Evolutionary conservation across 2,797 vertebrate genomes (phyloP).

Genomic region (Rhynchotus rufescens): DNA sequence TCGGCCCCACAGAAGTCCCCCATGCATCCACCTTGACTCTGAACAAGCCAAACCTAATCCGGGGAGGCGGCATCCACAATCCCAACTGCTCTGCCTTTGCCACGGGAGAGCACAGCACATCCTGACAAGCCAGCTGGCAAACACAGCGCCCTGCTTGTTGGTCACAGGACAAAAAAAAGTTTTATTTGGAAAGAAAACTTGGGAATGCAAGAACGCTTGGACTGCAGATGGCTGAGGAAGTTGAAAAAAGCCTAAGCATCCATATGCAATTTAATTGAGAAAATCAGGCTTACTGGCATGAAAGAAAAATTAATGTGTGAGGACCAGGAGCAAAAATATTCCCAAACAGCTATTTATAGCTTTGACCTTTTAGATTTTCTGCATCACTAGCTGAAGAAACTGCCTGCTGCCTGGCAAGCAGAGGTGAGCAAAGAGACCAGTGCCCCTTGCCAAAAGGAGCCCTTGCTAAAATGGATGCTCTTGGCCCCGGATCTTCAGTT

Average conservation of each 20-base stretch:
- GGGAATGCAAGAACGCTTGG: background rate
- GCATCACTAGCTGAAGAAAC: conserved; percentile 59
- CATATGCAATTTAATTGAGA: background rate
- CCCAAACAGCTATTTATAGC: conserved; percentile 61
- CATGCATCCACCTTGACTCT: fast-evolving
- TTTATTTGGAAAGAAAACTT: background rate
- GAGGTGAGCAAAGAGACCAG: conserved; percentile 56
- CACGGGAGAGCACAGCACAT: background rate
- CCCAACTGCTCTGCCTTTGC: background rate
- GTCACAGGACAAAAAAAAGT: background rate
- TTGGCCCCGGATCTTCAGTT: conserved; percentile 4
- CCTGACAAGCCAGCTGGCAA: background rate
- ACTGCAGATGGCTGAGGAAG: background rate
- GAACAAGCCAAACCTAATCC: background rate
- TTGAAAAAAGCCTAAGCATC: background rate
- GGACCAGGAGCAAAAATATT: conserved; percentile 49
- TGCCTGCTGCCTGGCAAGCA: conserved; percentile 53
- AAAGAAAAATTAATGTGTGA: conserved; percentile 43
- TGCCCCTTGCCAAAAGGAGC: conserved; percentile 7
- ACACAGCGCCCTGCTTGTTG: background rate
- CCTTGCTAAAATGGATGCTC: conserved; percentile 5
- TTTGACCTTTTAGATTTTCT: conserved; percentile 70
- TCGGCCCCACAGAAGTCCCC: fast-evolving
- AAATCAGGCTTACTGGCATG: background rate
- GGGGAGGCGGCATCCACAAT: background rate